Base-by-base conservation (phyloP, 2,888 invertebrate genomes). In the Erebia palarica region DNA sequence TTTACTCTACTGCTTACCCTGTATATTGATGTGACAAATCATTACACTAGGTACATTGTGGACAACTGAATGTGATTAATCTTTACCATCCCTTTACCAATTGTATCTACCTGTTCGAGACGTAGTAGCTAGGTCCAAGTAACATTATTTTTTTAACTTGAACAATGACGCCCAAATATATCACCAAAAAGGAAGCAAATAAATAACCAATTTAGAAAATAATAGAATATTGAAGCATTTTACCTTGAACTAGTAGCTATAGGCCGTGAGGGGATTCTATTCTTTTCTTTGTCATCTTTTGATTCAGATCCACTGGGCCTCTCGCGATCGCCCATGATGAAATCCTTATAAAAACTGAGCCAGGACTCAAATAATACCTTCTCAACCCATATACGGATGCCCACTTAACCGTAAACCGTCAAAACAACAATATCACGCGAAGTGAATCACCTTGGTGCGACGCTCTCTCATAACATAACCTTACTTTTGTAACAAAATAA, bases 321-420 rank as follows among this genome's bases (percentile, higher is more conserved):
- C n/a, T 91, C 88, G 18, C 86, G 91, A 72, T 91, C 91, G 75
- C 90, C 85, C 92, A 92, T 92, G 64, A 76, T 78, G 78, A 79
- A 79, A 78, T 77, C 73, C 75, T 75, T 74, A 79, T 73, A 77
- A 73, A 73, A 81, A 87, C 85, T 88, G 82, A 82, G 66, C 70
- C 79, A 80, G 74, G 79, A 77, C 80, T 65, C 74, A 75, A 70
- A 69, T 73, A 76, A 76, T 80, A 82, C 81, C 79, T 82, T 80
- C 79, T 84, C 80, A 85, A 82, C 77, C 90, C 89, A 79, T 90
- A 89, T 81, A 91, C 83, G 91, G 92, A 81, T 76, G 77, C 77
- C 72, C 81, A 78, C 78, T 80, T 78, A 77, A 83, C 82, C 82
- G 82, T 78, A 83, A 83, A 80, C 44, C 77, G 79, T 86, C 78